phyloP scores from a whole-genome alignment of 2,888 invertebrate genomes.

The Sarcophaga carnaria region DNA sequence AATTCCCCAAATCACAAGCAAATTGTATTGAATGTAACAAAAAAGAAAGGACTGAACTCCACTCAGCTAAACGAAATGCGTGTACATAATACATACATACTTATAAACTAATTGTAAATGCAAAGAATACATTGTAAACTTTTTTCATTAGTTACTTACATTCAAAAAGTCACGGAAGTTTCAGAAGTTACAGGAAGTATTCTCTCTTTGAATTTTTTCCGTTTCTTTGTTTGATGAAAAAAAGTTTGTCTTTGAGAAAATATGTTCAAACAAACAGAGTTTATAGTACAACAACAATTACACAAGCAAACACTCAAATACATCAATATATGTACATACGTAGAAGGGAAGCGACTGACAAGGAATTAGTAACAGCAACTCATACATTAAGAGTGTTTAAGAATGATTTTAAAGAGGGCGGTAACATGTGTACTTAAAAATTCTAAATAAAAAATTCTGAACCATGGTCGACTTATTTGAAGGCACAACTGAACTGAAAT shows the following conservation, averaged over 20 bases:
- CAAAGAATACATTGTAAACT: conserved; percentile 63
- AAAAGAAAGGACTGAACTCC: background rate
- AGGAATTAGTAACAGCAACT: background rate
- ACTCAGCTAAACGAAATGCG: background rate
- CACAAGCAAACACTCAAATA: background rate
- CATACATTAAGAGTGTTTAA: too few relatives aligned
- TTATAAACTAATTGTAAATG: conserved; percentile 63
- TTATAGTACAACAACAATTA: conserved; percentile 44
- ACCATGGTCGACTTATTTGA: too few relatives aligned
- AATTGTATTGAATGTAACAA: too few relatives aligned
- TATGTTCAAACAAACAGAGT: conserved; percentile 35
- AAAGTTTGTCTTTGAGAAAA: conserved; percentile 42
- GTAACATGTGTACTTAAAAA: too few relatives aligned
- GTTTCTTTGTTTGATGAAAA: background rate
- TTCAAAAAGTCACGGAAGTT: conserved; percentile 49
- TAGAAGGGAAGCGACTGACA: background rate
- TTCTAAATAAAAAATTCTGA: too few relatives aligned
- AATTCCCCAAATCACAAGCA: too few relatives aligned
- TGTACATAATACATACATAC: background rate
- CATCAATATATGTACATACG: too few relatives aligned
- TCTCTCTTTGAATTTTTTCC: background rate
- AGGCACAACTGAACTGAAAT: too few relatives aligned
- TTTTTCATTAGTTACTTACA: conserved; percentile 63
- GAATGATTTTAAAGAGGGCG: too few relatives aligned
- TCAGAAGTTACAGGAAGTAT: conserved; percentile 42